Conservation (phyloP, 1,140 invertebrate species). For the Dendrolimus punctatus region DNA sequence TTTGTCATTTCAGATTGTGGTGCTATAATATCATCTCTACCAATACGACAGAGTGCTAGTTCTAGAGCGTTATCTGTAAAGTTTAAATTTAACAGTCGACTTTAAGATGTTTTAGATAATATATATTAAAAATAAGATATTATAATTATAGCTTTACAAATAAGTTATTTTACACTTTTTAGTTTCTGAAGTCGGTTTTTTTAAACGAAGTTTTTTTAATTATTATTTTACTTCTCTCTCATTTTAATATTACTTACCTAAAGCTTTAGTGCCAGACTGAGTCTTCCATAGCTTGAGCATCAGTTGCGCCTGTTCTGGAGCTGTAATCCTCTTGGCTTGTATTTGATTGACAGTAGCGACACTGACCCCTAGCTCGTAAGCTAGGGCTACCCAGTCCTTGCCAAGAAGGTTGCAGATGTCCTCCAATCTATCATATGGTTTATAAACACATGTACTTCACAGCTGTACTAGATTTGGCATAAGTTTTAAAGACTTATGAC, state of each 20-base stretch:
- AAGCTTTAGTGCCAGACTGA: conserved; percentile 81
- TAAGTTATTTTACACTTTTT: no score
- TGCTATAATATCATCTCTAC: conserved; percentile 92
- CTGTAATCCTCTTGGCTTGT: conserved; percentile 87
- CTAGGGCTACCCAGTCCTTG: conserved; percentile 93
- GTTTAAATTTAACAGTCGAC: no score
- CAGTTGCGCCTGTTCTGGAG: conserved; percentile 91
- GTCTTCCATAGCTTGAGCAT: conserved; percentile 93
- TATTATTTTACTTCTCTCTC: no score
- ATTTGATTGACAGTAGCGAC: conserved; percentile 88
- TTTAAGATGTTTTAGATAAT: no score
- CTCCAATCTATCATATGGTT: conserved; percentile 76
- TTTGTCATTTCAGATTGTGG: conserved; percentile 92
- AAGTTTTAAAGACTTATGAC: no score
- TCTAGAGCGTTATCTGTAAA: conserved; percentile 92
- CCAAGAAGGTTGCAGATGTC: conserved; percentile 94
- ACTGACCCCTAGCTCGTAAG: conserved; percentile 87
- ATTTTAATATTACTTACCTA: conserved; percentile 65
- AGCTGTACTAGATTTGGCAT: no score
- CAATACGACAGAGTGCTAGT: conserved; percentile 89
- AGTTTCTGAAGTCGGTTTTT: no score
- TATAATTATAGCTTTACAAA: no score
- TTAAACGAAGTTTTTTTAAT: no score
- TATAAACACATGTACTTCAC: no score
- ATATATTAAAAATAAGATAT: no score